Percentiles rank a stretch among this genome's conserved stretches.
phyloP scores from a whole-genome alignment of 2,113 vertebrate species.

The Solea senegalensis region DNA sequence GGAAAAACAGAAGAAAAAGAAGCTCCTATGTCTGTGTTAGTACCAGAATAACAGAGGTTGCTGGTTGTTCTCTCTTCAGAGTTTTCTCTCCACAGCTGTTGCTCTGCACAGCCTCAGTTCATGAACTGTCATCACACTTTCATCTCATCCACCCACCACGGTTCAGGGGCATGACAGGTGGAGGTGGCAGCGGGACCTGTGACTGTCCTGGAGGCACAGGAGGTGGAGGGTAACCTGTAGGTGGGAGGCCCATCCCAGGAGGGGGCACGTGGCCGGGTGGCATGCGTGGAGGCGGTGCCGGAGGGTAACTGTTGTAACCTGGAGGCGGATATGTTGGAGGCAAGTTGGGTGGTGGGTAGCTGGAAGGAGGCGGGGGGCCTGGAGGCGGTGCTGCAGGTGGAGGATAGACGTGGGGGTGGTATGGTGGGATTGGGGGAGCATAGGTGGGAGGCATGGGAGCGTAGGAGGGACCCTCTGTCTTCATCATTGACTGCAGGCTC shows the following conservation, averaged over 20 bases:
- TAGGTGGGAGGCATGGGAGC: conserved; percentile 89
- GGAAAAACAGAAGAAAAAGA: neutral
- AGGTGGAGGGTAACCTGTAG: conserved; percentile 88
- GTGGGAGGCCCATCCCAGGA: conserved; percentile 89
- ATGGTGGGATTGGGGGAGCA: conserved; percentile 88
- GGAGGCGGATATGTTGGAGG: conserved; percentile 89
- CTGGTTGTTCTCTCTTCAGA: conserved; percentile 10
- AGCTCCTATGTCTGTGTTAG: neutral
- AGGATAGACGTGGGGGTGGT: conserved; percentile 89
- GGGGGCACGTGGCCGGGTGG: conserved; percentile 89
- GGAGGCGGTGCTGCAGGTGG: conserved; percentile 87
- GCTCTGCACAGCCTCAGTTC: conserved; percentile 15
- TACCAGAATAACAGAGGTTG: neutral
- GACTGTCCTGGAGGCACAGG: conserved; percentile 92
- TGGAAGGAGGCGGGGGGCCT: conserved; percentile 75
- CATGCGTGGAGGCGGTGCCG: conserved; percentile 86
- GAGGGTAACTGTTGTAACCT: conserved; percentile 90
- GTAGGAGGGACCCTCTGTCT: conserved; percentile 91
- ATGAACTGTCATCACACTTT: conserved; percentile 18
- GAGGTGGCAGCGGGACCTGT: conserved; percentile 91
- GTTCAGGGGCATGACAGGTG: conserved; percentile 92
- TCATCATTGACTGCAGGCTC: conserved; percentile 98
- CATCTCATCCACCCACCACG: conserved; percentile 96
- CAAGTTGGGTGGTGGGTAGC: conserved; percentile 83
- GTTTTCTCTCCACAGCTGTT: neutral